Percentiles rank a stretch among this genome's conserved stretches.
These are phyloP conservation scores for Psammodynastes pulverulentus DNA, from an alignment of 2,113 vertebrate genomes.

Conservation along the genomic window DNA sequence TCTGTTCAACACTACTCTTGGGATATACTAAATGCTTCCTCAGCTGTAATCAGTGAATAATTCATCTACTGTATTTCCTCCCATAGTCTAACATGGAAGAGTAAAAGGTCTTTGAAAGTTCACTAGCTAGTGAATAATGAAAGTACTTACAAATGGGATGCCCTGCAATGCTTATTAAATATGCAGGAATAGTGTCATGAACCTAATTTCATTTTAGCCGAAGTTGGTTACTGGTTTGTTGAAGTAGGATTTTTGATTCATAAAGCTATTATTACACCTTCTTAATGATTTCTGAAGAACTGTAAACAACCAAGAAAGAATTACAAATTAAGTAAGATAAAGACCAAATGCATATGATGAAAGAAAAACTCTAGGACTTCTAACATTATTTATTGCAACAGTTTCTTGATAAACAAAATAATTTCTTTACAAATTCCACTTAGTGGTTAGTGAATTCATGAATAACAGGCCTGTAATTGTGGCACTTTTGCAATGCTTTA, in stretches of 20 bases:
- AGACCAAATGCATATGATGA: neutral
- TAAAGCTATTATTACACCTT: neutral
- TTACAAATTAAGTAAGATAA: neutral
- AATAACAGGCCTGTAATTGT: neutral
- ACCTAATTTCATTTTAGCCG: slow-evolving; percentile 62
- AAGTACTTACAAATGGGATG: slow-evolving; percentile 60
- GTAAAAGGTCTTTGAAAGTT: slow-evolving; percentile 67
- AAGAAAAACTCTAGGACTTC: neutral
- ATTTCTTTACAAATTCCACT: neutral
- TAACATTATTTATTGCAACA: neutral
- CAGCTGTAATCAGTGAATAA: slow-evolving; percentile 80
- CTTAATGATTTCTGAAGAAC: neutral
- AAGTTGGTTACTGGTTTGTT: slow-evolving; percentile 13
- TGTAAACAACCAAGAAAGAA: neutral
- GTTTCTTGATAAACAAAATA: neutral
- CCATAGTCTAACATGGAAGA: slow-evolving; percentile 55
- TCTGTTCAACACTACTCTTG: slow-evolving; percentile 65
- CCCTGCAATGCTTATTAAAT: slow-evolving; percentile 54
- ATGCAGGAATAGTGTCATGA: slow-evolving; percentile 64
- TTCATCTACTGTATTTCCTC: slow-evolving; percentile 71
- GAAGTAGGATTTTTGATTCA: neutral
- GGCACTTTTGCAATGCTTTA: neutral
- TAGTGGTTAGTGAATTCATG: neutral
- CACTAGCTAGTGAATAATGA: slow-evolving; percentile 68
- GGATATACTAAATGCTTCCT: slow-evolving; percentile 77